A percentile compares a stretch with the other conserved stretches of the same genome.
Conservation (phyloP, 2,888 invertebrate genomes). For the Saturnia pavonia region DNA sequence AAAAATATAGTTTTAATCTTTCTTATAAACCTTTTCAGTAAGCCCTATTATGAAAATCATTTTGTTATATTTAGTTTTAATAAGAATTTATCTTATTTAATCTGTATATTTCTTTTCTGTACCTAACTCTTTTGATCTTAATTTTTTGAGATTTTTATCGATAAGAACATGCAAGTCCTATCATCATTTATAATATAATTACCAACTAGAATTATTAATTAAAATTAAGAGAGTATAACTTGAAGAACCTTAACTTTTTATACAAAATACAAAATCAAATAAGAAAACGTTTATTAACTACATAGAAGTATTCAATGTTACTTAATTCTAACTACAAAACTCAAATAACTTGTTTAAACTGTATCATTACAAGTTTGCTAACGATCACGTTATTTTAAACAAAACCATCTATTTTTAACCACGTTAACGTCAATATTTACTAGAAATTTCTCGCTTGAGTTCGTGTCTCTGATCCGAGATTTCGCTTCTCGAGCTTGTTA, state of each 20-base stretch:
- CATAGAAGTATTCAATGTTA: no score
- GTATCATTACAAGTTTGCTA: background rate
- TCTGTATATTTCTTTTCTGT: no score
- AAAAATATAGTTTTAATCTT: background rate
- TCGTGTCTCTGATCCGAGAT: conserved; percentile 25
- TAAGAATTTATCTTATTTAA: no score
- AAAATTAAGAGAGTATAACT: no score
- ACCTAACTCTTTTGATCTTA: no score
- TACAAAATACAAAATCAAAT: no score
- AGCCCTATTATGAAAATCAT: background rate
- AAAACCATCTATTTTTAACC: conserved; percentile 19
- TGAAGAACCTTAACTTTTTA: no score
- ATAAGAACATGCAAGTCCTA: no score
- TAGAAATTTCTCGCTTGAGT: conserved; percentile 16
- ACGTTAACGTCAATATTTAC: conserved; percentile 21
- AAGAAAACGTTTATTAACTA: no score
- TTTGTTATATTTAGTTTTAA: background rate
- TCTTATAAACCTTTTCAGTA: background rate
- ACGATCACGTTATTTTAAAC: conserved; percentile 16
- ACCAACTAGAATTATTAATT: no score
- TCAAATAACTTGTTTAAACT: conserved; percentile 7
- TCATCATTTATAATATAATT: no score
- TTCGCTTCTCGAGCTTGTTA: conserved; percentile 63
- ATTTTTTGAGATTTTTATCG: no score
- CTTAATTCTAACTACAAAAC: background rate